Conservation (phyloP, 2,888 invertebrate genomes). For the Heliconius ismenius region DNA sequence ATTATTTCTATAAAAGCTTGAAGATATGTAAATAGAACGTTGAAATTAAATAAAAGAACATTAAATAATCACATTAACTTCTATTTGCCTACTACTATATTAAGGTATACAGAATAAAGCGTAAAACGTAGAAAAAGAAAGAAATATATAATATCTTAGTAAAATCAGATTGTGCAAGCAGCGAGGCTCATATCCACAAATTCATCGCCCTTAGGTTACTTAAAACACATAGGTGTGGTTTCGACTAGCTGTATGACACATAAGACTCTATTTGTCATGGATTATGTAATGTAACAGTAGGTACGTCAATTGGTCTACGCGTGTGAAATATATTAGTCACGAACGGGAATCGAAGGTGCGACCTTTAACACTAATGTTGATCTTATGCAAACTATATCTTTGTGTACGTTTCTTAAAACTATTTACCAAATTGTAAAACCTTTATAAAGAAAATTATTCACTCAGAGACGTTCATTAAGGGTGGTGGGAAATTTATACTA, state of each 20-base stretch:
- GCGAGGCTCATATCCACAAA: neutral
- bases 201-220: neutral
- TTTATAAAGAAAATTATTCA: neutral
- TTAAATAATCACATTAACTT: too few relatives aligned
- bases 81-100: too few relatives aligned
- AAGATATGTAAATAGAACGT: too few relatives aligned
- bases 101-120: too few relatives aligned
- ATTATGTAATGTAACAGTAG: slow-evolving; percentile 16
- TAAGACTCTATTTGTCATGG: slow-evolving; percentile 26
- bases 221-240: slow-evolving; percentile 7
- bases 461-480: neutral
- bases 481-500: neutral
- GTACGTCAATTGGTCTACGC: slow-evolving; percentile 7
- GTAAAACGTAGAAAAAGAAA: too few relatives aligned
- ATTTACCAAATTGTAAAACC: neutral
- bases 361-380: neutral
- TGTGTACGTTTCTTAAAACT: neutral
- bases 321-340: slow-evolving; percentile 21
- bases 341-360: slow-evolving; percentile 17
- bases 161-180: neutral
- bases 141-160: neutral
- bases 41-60: too few relatives aligned
- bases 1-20: too few relatives aligned
- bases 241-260: slow-evolving; percentile 22
- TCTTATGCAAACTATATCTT: neutral